phyloP scores from a whole-genome alignment of 2,888 invertebrate species.

The Agrotis segetum region DNA sequence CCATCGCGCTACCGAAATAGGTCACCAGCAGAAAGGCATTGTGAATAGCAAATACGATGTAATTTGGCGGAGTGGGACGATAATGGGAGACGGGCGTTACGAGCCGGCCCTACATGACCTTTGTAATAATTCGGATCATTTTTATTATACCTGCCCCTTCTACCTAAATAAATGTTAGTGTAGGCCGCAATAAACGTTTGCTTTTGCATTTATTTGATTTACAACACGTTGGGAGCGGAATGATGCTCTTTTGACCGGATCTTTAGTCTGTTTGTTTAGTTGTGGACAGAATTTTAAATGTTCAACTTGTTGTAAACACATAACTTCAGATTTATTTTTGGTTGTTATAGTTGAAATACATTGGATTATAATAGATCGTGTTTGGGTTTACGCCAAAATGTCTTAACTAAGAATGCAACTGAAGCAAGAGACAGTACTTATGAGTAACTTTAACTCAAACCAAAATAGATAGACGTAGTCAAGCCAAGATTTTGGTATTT shows the following conservation, averaged over 20 bases:
- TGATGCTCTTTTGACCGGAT: slow-evolving; percentile 39
- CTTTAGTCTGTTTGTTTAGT: slow-evolving; percentile 30
- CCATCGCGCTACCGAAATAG: slow-evolving; percentile 66
- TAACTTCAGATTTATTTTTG: background rate
- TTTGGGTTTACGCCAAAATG: background rate
- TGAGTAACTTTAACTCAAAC: background rate
- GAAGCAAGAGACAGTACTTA: background rate
- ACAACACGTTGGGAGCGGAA: slow-evolving; percentile 48
- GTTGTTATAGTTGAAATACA: background rate
- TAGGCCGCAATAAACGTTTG: slow-evolving; percentile 64
- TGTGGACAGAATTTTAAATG: slow-evolving; percentile 34
- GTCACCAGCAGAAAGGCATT: slow-evolving; percentile 68
- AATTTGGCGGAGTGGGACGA: slow-evolving; percentile 71
- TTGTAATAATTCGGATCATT: slow-evolving; percentile 71
- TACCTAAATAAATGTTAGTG: slow-evolving; percentile 70
- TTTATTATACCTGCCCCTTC: slow-evolving; percentile 71
- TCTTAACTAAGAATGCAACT: background rate
- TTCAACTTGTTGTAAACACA: slow-evolving; percentile 4
- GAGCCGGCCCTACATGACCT: slow-evolving; percentile 64
- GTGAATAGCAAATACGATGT: slow-evolving; percentile 75
- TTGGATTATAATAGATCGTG: background rate
- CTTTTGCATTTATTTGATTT: slow-evolving; percentile 64
- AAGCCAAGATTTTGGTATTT: background rate
- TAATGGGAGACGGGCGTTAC: slow-evolving; percentile 65
- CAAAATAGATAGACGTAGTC: background rate